Base-by-base conservation (phyloP, 2,113 vertebrate genomes). In the Hydrolagus affinis region DNA sequence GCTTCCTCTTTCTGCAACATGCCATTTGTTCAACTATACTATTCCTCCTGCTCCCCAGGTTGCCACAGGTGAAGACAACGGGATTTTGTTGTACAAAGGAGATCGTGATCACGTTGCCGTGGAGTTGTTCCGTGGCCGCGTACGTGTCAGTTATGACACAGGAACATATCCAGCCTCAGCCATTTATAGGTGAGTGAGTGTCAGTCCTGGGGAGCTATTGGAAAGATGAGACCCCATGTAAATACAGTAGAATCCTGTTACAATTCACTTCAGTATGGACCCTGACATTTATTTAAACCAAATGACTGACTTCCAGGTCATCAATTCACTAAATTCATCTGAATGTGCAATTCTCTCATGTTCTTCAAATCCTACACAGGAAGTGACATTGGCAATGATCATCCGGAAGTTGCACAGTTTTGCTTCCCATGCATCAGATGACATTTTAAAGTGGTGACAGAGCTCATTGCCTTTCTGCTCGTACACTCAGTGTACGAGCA, bases 31-130 rank as follows among this genome's bases (percentile, higher is more conserved):
- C 11, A 73, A 73, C 30, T 44, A 44, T 44, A 44, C 44, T 89
- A 1, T 86, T 85, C 90, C 90, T 86, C 87, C 60, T 11, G 28
- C 44, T 87, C 85, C 85, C 70, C 89, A 99, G 98, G 96, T 99
- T 68, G 96, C 98, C 62, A 99, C 98, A 19, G 96, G 98, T 86
- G 97, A 99, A 90, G 98, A 99, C 91, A 99, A 94, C 14, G 98
- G 98, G 0, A 94, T 99, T 86, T 90, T 99, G 88, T 90, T 99
- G 86, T 99, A 99, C 86, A 99, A 98, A 91, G 97, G 96, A 0
- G 96, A 97, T 89, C 93, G 91, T 60, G 97, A 99, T 87, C 96
- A 98, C 44, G 96, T 99, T 0, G 96, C 97, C 0, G 95, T 99
- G 85, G 98, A 99, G 87, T 91, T 99, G 12, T 98, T 96, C 89